A percentile compares a stretch with the other conserved stretches of the same genome.
Evolutionary conservation across 2,888 invertebrate species (phyloP).

Genomic region (Galerucella nymphaeae): DNA sequence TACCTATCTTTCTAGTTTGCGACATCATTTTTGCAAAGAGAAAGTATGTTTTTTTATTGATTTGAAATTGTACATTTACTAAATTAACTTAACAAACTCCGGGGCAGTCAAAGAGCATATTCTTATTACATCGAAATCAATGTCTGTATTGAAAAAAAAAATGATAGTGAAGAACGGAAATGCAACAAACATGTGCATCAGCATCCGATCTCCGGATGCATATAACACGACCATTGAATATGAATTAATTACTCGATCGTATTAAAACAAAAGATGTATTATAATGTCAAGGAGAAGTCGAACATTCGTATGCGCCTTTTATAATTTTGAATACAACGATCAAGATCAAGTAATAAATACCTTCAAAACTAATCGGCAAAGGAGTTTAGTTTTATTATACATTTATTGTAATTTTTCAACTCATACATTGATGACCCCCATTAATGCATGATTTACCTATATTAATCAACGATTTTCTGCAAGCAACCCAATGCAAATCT

Average conservation of each 20-base stretch:
- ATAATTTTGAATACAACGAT: neutral
- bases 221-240: constrained; percentile 42
- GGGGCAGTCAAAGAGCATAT: neutral
- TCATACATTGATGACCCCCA: too few species aligned
- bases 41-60: neutral
- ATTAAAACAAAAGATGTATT: constrained; percentile 4
- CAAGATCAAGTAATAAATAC: neutral
- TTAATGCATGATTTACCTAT: too few species aligned
- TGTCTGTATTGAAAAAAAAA: neutral
- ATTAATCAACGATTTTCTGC: too few species aligned
- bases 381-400: too few species aligned
- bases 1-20: too few species aligned
- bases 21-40: too few species aligned
- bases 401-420: too few species aligned
- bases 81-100: neutral
- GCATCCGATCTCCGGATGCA: constrained; percentile 48
- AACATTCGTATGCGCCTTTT: neutral
- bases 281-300: constrained; percentile 13
- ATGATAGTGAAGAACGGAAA: constrained; percentile 38
- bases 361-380: neutral
- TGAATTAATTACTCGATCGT: constrained; percentile 34
- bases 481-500: too few species aligned
- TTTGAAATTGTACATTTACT: too few species aligned
- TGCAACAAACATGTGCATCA: constrained; percentile 47
- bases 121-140: neutral